These are phyloP conservation scores for Archips xylosteana DNA, from an alignment of 2,888 invertebrate genomes.

Conservation along the genomic window DNA sequence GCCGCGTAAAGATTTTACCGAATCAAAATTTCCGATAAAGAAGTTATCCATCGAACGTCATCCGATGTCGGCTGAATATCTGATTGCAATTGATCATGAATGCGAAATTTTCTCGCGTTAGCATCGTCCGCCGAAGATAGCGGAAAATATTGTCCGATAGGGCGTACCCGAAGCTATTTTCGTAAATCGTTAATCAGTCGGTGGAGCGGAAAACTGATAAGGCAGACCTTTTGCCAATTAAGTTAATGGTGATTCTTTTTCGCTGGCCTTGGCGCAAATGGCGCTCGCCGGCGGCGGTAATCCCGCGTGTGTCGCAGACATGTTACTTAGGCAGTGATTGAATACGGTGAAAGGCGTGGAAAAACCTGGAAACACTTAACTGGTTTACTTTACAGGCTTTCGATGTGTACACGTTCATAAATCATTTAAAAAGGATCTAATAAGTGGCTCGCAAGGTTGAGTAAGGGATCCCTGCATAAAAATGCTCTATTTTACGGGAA, in stretches of 20 bases:
- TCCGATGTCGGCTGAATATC: constrained; percentile 21
- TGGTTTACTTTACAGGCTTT: not conserved
- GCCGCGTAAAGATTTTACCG: constrained; percentile 6
- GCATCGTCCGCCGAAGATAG: constrained; percentile 27
- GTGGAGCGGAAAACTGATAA: constrained; percentile 80
- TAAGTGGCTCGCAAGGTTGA: constrained; percentile 10
- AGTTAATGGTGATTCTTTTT: constrained; percentile 80
- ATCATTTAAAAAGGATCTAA: constrained; percentile 7
- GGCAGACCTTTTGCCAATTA: constrained; percentile 78
- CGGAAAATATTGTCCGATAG: constrained; percentile 50
- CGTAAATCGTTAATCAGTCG: constrained; percentile 80
- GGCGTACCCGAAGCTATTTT: constrained; percentile 69
- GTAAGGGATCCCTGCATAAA: constrained; percentile 14
- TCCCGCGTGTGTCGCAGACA: constrained; percentile 45
- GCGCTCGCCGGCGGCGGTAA: constrained; percentile 46
- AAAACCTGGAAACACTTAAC: not conserved
- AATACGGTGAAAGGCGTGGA: constrained; percentile 41
- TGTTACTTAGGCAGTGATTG: constrained; percentile 55
- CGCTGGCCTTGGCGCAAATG: constrained; percentile 58
- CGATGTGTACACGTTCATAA: not conserved
- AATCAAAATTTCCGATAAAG: constrained; percentile 25
- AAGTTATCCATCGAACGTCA: constrained; percentile 27
- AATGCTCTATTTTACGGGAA: constrained; percentile 22
- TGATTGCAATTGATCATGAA: constrained; percentile 36
- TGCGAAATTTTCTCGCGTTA: constrained; percentile 23